These are phyloP conservation scores for Bombus huntii DNA, from an alignment of 1,140 invertebrate genomes.

Conservation along the genomic window DNA sequence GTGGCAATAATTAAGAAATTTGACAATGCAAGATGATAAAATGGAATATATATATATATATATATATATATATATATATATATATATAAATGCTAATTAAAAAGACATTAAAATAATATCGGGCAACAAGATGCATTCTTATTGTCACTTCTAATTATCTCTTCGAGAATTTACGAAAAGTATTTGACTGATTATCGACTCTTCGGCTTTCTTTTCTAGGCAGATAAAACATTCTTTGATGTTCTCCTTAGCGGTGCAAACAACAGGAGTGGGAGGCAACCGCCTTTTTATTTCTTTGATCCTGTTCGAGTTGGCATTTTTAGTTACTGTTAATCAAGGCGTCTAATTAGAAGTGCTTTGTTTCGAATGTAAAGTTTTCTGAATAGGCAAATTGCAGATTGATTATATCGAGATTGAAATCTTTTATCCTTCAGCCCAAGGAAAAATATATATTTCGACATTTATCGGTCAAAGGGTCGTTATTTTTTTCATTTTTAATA, in stretches of 20 bases:
- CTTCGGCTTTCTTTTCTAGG: no score
- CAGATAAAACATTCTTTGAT: not conserved
- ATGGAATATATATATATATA: no score
- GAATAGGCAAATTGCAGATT: no score
- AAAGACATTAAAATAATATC: not conserved
- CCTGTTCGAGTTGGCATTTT: not conserved
- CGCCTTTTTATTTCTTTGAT: not conserved
- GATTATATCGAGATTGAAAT: not conserved
- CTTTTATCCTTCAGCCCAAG: not conserved
- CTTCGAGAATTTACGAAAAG: not conserved
- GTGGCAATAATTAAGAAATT: not conserved
- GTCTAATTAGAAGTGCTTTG: constrained; percentile 1
- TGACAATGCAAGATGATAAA: not conserved
- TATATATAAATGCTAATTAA: not conserved
- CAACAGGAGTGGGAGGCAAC: not conserved
- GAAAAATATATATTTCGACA: not conserved
- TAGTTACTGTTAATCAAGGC: not conserved
- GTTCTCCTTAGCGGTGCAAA: not conserved
- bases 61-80: not conserved
- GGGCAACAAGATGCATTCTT: not conserved
- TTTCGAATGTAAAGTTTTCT: not conserved
- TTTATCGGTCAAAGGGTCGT: not conserved
- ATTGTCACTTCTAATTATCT: not conserved
- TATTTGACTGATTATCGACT: not conserved
- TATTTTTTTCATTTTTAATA: not conserved